A percentile compares a stretch with the other conserved stretches of the same genome.
phyloP scores from a whole-genome alignment of 53 echinoderm and acorn worm species.

The Antedon mediterranea region DNA sequence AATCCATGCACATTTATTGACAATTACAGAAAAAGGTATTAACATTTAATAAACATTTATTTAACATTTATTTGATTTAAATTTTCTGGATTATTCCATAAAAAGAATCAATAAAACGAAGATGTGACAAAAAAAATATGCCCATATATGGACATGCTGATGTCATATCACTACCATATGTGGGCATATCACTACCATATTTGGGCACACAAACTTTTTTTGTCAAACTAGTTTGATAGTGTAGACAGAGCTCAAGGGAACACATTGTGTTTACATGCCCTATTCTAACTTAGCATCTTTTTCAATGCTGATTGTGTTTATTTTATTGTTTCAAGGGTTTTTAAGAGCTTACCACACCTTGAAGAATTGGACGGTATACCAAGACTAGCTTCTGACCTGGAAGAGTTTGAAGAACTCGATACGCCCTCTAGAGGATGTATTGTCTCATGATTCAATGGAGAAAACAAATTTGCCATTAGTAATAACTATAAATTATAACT shows the following conservation, averaged over 20 bases:
- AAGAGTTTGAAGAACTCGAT: constrained; percentile 23
- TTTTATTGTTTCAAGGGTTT: constrained; percentile 44
- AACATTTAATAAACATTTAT: no score
- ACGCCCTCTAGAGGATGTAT: constrained; percentile 7
- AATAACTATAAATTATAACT: not conserved
- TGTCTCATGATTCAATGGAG: constrained; percentile 13
- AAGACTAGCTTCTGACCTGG: constrained; percentile 43
- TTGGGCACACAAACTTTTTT: no score
- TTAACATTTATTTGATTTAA: no score
- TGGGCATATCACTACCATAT: no score
- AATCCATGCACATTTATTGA: constrained; percentile 75
- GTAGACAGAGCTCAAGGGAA: no score
- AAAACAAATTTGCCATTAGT: not conserved
- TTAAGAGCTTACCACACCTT: constrained; percentile 59
- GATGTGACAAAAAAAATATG: no score
- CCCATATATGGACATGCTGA: no score
- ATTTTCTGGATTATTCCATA: no score
- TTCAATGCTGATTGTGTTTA: not conserved
- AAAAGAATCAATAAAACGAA: not conserved
- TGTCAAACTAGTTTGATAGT: no score
- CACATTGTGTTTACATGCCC: no score
- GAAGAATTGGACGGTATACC: constrained; percentile 57
- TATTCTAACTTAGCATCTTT: no score
- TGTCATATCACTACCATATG: no score
- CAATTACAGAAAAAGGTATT: constrained; percentile 78